Percentiles rank a stretch among this genome's conserved stretches.
phyloP scores from a whole-genome alignment of 1,140 invertebrate genomes.

The Gyrodactylus bullatarudis region DNA sequence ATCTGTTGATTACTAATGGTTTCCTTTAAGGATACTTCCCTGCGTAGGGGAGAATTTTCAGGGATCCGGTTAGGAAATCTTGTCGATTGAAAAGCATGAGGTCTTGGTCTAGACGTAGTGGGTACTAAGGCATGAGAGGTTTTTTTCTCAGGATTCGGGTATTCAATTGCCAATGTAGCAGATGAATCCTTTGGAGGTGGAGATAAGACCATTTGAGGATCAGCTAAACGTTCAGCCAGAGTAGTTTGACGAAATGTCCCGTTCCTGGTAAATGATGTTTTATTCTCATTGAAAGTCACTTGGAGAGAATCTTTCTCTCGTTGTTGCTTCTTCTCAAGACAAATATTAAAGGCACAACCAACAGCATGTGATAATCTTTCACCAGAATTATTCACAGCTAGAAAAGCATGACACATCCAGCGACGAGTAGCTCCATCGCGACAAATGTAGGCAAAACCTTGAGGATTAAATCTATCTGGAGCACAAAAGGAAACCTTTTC shows the following conservation, averaged over 20 bases:
- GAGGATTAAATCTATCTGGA: conserved; percentile 81
- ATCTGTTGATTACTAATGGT: no score
- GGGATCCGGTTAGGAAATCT: background rate
- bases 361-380: conserved; percentile 89
- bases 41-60: no score
- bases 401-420: conserved; percentile 99
- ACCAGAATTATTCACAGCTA: conserved; percentile 76
- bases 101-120: background rate
- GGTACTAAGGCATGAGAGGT: background rate
- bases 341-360: conserved; percentile 90
- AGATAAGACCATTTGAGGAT: background rate
- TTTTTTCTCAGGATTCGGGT: background rate
- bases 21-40: no score
- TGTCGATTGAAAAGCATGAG: background rate
- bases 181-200: background rate
- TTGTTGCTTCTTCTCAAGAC: conserved; percentile 77
- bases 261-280: conserved; percentile 58
- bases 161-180: background rate
- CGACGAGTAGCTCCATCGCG: conserved; percentile 43
- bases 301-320: conserved; percentile 50
- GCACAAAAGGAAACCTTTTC: conserved; percentile 99
- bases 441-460: conserved; percentile 75
- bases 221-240: background rate
- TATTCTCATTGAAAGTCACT: conserved; percentile 61
- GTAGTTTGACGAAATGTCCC: conserved; percentile 44